Base-by-base conservation (phyloP, 2,888 invertebrate genomes). In the Bhutanitis thaidina region DNA sequence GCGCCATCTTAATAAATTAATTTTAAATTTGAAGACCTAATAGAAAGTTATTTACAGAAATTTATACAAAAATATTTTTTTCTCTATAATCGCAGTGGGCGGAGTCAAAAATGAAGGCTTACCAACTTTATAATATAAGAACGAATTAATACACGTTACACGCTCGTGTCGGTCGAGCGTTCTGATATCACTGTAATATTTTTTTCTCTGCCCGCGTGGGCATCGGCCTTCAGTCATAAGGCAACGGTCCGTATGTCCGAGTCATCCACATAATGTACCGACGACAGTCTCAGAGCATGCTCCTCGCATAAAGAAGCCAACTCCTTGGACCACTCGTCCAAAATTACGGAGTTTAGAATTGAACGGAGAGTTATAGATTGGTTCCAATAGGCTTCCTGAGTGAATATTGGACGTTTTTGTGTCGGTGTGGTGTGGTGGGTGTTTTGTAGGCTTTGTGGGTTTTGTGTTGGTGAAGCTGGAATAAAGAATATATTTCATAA, bases 321-420 rank as follows among this genome's bases (percentile, higher is more conserved):
- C 84, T 98, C 98, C 77, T 98, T 97, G 0, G 98, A 90, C 95
- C 99, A 98, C 76, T 99, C 98, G 69, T 98, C 97, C 54, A 98
- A 87, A 39, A 99, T 88, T 5, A 99, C 95, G 1, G 98, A 97
- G 69, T 90, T 90, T 7, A 90, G 69, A 48, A 90, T 73, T 1
- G 85, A 77, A 0, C 86, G 80, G 1, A 83, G 69, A 0, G 84
- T 80, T 13, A 81, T 77, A 0, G 90, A 86, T 51, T 88, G 84
- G 61, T 80, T 80, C 90, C 90, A 90, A 60, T 86, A 90, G 1
- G 72, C 65, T 44, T 90, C 89, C 53, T 89, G 79, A 0, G 84
- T 84, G 71, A 89, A 87, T 1, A 76, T 55, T 0, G 74, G 74
- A 25, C 74, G 68, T 50, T 69, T 79, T 32, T 75, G 78, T 14